Evolutionary conservation across 2,888 invertebrate species (phyloP).

Genomic region (Tetragonula carbonaria): DNA sequence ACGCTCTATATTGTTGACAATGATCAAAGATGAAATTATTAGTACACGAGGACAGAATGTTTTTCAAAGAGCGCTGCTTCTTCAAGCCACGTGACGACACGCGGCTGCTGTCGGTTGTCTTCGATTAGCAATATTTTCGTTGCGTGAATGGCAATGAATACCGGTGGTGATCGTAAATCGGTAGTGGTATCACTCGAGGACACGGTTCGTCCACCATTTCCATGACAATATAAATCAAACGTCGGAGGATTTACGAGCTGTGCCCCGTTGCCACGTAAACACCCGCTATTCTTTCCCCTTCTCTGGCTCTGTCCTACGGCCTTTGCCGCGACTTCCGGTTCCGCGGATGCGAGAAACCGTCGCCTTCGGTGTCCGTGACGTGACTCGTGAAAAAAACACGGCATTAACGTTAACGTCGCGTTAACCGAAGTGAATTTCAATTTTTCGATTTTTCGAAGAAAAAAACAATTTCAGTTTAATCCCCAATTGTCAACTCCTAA

Average conservation of each 20-base stretch:
- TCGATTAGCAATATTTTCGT: not conserved
- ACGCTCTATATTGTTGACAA: too few species aligned
- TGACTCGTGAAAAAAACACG: conserved; percentile 5
- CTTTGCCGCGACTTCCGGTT: not conserved
- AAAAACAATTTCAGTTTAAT: too few species aligned
- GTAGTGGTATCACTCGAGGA: not conserved
- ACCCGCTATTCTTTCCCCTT: not conserved
- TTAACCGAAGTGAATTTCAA: not conserved
- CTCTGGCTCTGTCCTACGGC: not conserved
- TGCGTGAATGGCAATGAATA: not conserved
- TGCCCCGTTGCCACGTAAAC: conserved; percentile 1
- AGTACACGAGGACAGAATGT: too few species aligned
- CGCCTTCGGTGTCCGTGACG: not conserved
- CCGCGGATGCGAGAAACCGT: not conserved
- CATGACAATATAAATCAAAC: not conserved
- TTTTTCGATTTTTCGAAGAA: too few species aligned
- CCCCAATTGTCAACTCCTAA: too few species aligned
- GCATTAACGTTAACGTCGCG: not conserved
- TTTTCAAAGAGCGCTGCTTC: too few species aligned
- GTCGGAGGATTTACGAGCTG: not conserved
- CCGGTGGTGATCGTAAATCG: not conserved
- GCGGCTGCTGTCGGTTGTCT: not conserved
- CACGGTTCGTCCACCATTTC: conserved; percentile 1
- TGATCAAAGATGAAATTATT: too few species aligned
- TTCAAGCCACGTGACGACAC: not conserved